Evolutionary conservation across 2,888 invertebrate genomes (phyloP), one percentile per base, ranked within the genome.

Genomic region (Sipha maydis): DNA sequence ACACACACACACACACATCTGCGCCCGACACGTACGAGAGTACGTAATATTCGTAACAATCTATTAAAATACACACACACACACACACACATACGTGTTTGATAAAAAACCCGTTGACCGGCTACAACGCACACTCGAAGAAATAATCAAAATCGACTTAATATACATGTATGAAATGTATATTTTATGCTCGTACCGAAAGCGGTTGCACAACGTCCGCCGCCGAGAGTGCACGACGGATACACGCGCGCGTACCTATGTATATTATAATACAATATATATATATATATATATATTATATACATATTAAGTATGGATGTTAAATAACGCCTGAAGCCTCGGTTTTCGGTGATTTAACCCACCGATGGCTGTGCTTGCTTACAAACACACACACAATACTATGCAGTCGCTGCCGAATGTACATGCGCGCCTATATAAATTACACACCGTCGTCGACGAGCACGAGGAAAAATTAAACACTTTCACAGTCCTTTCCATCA

Each of bases 91-190:
- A 25, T 9, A 25, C 61, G 61, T 61, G 61, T 61, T 61, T 25
- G 61, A 61, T 61, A 21, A 21, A 61, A 48, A 69, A 78, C 83
- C 34, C 34, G 83, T 83, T 73, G 71, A 73, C 54, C 83, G 71
- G 83, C 48, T 25, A 48, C 48, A 71, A 54, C 83, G 83, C 71
- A 83, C 54, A 83, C 54, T 83, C 34, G 73, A 54, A 28, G 2
- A 83, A 69, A 83, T 48, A 73, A 83, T 73, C 83, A 73, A 83
- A 83, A 83, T 83, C 54, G 73, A 54, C 73, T 73, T 21, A 14
- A 31, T 69, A 25, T 31, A 8, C n/a, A 21, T 67, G 1, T 3
- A 21, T 1, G n/a, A 67, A 9, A n/a, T 8, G 8, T 3, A 61
- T 21, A 25, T 61, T 21, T 2, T 61, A 56, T 28, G 7, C 54